A percentile compares a stretch with the other conserved stretches of the same genome.
Conservation (phyloP, 1,140 invertebrate genomes). For the Batillaria attramentaria region DNA sequence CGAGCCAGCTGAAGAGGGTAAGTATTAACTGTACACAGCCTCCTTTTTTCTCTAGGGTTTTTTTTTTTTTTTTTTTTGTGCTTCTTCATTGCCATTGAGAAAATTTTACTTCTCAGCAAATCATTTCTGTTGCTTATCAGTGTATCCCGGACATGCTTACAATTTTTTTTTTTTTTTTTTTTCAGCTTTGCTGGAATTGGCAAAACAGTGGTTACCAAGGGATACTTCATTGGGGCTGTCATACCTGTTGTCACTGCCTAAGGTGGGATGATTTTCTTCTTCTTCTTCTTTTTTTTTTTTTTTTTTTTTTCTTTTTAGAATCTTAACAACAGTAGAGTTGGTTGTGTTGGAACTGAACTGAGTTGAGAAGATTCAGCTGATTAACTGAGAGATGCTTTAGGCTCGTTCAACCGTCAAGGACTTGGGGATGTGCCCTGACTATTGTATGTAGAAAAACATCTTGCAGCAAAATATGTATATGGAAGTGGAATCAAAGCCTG, state of each 20-base stretch:
- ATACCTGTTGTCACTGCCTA: constrained; percentile 64
- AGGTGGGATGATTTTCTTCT: constrained; percentile 40
- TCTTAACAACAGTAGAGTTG: no score
- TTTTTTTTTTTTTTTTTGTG: background rate
- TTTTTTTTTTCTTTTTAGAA: background rate
- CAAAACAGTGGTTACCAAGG: constrained; percentile 55
- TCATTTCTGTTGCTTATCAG: background rate
- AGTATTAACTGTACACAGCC: background rate
- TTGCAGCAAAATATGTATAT: no score
- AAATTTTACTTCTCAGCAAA: background rate
- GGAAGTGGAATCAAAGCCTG: no score
- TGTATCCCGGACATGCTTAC: background rate
- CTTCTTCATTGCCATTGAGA: background rate
- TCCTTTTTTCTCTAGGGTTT: background rate
- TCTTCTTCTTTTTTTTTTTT: background rate
- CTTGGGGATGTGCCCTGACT: no score
- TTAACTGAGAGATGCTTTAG: no score
- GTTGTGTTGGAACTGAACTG: no score
- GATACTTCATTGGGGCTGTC: constrained; percentile 68
- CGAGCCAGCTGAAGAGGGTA: constrained; percentile 61
- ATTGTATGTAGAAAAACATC: no score
- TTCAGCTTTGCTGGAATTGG: constrained; percentile 68
- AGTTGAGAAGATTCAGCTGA: no score
- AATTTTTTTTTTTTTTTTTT: constrained; percentile 29
- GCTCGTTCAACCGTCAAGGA: no score